A percentile compares a stretch with the other conserved stretches of the same genome.
Evolutionary conservation across 1,140 invertebrate genomes (phyloP).

Genomic region (Tetragnatha versicolor): DNA sequence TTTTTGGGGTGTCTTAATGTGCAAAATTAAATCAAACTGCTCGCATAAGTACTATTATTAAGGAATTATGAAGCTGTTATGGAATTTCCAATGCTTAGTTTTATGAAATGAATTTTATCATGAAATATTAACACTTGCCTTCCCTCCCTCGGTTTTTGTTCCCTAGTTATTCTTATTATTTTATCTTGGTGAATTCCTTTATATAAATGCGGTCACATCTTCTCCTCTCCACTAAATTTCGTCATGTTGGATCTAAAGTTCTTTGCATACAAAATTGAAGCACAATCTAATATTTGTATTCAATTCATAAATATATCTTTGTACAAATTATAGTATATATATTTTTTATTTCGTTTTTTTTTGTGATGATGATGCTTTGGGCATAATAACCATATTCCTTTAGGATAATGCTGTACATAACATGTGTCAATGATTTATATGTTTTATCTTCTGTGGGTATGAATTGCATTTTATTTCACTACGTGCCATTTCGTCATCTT

Average conservation of each 20-base stretch:
- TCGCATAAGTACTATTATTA: too few species aligned
- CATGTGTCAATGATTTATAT: background rate
- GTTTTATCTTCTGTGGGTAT: background rate
- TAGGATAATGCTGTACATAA: background rate
- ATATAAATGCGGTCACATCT: background rate
- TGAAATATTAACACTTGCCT: too few species aligned
- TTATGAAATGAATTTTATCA: too few species aligned
- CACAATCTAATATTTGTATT: constrained; percentile 18
- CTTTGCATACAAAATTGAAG: constrained; percentile 1
- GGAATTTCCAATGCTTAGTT: too few species aligned
- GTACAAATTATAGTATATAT: constrained; percentile 20
- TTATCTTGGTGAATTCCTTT: background rate
- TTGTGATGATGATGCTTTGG: background rate
- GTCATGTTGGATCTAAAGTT: background rate
- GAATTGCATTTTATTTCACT: constrained; percentile 17
- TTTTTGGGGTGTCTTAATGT: too few species aligned
- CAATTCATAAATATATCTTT: constrained; percentile 12
- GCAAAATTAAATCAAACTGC: too few species aligned
- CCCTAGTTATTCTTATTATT: too few species aligned
- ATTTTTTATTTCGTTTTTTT: background rate
- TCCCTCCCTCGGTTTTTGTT: too few species aligned
- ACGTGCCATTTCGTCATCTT: constrained; percentile 43
- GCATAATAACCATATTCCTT: background rate
- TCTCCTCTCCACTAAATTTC: background rate
- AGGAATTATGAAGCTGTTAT: too few species aligned